A percentile compares a stretch with the other conserved stretches of the same genome.
phyloP scores from a whole-genome alignment of 2,888 invertebrate species.

The Melinaea marsaeus region DNA sequence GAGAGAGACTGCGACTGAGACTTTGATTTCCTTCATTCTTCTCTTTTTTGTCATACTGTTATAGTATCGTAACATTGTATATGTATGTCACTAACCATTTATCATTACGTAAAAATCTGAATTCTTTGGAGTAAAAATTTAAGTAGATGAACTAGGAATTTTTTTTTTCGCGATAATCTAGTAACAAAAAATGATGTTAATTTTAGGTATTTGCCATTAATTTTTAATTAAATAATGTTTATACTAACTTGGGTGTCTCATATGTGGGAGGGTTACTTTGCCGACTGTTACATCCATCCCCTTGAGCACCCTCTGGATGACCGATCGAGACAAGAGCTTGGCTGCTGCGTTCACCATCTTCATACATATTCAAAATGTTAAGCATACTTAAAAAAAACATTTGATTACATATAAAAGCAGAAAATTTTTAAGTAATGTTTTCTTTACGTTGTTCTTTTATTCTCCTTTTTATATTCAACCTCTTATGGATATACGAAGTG shows the following conservation, averaged over 20 bases:
- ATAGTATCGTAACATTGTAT: too few relatives aligned
- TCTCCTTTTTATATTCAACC: too few relatives aligned
- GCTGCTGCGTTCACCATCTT: constrained; percentile 63
- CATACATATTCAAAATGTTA: not conserved
- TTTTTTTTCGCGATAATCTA: too few relatives aligned
- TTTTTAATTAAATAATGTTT: not conserved
- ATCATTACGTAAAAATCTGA: too few relatives aligned
- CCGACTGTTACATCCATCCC: constrained; percentile 59
- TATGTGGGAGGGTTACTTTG: constrained; percentile 56
- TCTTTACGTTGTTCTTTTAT: not conserved
- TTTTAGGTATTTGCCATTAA: not conserved
- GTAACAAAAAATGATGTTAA: too few relatives aligned
- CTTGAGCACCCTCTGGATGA: constrained; percentile 51
- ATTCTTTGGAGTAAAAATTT: too few relatives aligned
- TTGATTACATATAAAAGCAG: not conserved
- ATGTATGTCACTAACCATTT: too few relatives aligned
- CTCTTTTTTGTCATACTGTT: too few relatives aligned
- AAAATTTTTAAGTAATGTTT: constrained; percentile 2
- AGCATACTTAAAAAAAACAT: not conserved
- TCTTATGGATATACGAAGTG: too few relatives aligned
- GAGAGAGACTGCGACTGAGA: too few relatives aligned
- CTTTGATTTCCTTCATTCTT: too few relatives aligned
- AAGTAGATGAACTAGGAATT: too few relatives aligned
- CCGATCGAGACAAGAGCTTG: constrained; percentile 51
- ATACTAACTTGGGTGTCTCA: constrained; percentile 59